phyloP scores from a whole-genome alignment of 1,140 invertebrate species.

The Bombus cullumanus region DNA sequence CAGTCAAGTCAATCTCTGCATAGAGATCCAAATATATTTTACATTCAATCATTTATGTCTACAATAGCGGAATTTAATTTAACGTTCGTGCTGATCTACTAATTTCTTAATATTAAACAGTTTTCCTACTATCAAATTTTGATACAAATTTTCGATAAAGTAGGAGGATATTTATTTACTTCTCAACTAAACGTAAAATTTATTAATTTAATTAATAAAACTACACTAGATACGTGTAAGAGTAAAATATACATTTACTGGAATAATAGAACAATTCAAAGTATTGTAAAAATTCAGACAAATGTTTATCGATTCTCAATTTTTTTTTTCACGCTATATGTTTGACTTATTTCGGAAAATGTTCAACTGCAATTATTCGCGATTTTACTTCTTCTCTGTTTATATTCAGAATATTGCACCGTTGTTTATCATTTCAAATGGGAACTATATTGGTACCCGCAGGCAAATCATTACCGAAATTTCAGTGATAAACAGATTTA shows the following conservation, averaged over 20 bases:
- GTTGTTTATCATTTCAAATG: not conserved
- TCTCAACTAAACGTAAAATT: no score
- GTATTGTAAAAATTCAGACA: no score
- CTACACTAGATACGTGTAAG: not conserved
- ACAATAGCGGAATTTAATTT: no score
- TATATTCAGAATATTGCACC: not conserved
- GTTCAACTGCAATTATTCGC: not conserved
- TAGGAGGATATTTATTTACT: no score
- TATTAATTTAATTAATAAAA: not conserved
- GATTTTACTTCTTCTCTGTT: not conserved
- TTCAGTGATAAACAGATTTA: not conserved
- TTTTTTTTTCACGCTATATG: not conserved
- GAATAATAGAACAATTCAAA: no score
- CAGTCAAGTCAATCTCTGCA: no score
- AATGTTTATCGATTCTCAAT: not conserved
- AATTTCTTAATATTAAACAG: not conserved
- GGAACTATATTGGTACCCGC: not conserved
- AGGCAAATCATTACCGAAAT: not conserved
- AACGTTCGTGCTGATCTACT: no score
- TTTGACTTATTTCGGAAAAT: no score
- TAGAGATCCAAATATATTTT: no score
- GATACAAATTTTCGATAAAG: no score
- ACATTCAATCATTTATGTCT: no score
- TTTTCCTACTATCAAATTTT: not conserved
- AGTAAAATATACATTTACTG: not conserved